Conservation (phyloP, 2,888 invertebrate genomes). For the Alsophila aescularia region DNA sequence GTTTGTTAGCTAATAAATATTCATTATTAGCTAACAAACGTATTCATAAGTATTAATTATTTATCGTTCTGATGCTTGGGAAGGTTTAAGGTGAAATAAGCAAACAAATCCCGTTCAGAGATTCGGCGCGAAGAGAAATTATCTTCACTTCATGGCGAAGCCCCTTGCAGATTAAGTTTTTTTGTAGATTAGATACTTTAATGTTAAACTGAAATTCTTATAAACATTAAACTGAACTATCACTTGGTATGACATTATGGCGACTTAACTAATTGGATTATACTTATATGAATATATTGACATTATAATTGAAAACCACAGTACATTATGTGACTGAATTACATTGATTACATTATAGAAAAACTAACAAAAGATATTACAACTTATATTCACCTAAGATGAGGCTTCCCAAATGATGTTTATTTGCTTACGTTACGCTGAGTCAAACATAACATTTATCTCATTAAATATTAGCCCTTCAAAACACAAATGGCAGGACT, state of each 20-base stretch:
- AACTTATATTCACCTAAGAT: slow-evolving; percentile 48
- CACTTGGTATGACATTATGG: slow-evolving; percentile 69
- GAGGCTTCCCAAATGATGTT: too few species aligned
- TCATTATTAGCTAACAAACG: too few species aligned
- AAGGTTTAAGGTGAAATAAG: neutral
- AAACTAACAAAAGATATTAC: slow-evolving; percentile 51
- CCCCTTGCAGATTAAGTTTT: slow-evolving; percentile 23
- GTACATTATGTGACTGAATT: slow-evolving; percentile 57
- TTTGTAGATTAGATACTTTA: slow-evolving; percentile 70
- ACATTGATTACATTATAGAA: slow-evolving; percentile 10
- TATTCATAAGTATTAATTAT: too few species aligned
- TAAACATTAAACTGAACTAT: slow-evolving; percentile 69
- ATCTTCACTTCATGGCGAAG: neutral
- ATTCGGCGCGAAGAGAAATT: neutral
- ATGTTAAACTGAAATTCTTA: slow-evolving; percentile 74
- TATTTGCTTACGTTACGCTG: too few species aligned
- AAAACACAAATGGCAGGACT: too few species aligned
- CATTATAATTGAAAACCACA: slow-evolving; percentile 75
- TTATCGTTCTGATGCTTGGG: too few species aligned
- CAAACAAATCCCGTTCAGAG: slow-evolving; percentile 1
- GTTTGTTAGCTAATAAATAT: too few species aligned
- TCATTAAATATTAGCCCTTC: too few species aligned
- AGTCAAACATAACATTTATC: too few species aligned
- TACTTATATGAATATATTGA: slow-evolving; percentile 67
- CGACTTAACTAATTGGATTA: slow-evolving; percentile 67